Evolutionary conservation across 2,888 invertebrate species (phyloP), one percentile per base, ranked within the genome.

Genomic region (Aquatica leii): DNA sequence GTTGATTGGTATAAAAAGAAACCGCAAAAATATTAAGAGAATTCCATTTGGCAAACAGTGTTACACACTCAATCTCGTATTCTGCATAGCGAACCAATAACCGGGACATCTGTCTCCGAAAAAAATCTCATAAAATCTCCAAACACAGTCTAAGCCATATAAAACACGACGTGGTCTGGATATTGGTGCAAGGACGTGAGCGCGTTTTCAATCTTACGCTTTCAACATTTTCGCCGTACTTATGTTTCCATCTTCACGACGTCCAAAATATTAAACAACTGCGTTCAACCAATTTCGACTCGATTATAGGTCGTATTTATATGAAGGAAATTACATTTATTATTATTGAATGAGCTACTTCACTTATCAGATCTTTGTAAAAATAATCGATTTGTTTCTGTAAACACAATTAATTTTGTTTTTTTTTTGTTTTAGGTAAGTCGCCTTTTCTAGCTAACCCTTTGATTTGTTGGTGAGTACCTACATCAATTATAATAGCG

Each of bases 221-320:
- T 59, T 66, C 51, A 56, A 58, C 59, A 55, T 61, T 62, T 59
- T 62, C 56, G 52, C 56, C 59, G 62, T 66, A 78, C 78, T 79
- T 79, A 77, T 80, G 79, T 80, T 80, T 78, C 75, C 76, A 76
- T 74, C 75, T 74, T 61, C 75, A 79, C 79, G 77, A 72, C 74
- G 68, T 70, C 14, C 73, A 74, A 79, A 80, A 79, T 79, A 79
- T 78, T 78, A 78, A 79, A 78, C 76, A 78, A 76, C 74, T 59
- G 59, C 59, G 59, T 59, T 59, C 59, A 18, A 43, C 41, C 46
- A 50, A 54, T 20, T 34, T 31, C 5, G 12, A 37, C 14, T 17
- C 15, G 35, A 37, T 52, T 52, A 52, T 18, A 18, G 35, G 15
- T 50, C 8, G 5, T 34, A 43, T 43, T 43, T 43, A 40, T 40